A percentile compares a stretch with the other conserved stretches of the same genome.
Conservation (phyloP, 1,140 invertebrate species). For the Linepithema humile region DNA sequence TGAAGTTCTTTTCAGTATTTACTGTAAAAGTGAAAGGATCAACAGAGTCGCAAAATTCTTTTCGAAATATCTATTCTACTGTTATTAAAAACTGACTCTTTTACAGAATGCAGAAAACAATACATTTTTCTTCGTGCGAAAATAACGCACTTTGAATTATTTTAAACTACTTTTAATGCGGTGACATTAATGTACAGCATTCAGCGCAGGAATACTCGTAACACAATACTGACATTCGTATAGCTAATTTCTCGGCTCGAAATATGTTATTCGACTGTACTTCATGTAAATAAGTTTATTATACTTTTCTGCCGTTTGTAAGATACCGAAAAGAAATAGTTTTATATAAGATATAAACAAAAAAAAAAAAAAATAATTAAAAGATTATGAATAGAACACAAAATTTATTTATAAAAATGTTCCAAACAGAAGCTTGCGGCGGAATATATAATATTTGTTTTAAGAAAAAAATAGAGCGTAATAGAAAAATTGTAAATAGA, state of each 20-base stretch:
- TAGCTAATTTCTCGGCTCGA: neutral
- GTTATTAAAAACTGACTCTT: neutral
- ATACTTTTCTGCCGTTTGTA: slow-evolving; percentile 34
- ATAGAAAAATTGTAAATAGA: slow-evolving; percentile 2
- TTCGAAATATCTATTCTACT: neutral
- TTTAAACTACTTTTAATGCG: neutral
- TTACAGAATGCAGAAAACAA: neutral
- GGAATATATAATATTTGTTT: no score
- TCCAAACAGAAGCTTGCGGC: neutral
- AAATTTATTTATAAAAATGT: neutral
- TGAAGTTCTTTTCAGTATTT: neutral
- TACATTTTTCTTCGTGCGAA: neutral
- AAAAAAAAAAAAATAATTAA: neutral
- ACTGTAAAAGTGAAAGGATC: neutral
- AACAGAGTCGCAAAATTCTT: neutral
- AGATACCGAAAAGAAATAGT: slow-evolving; percentile 15
- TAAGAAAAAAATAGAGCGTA: neutral
- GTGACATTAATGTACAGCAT: neutral
- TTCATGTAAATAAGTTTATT: slow-evolving; percentile 13
- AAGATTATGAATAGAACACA: neutral
- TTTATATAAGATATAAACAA: neutral
- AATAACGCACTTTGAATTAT: neutral
- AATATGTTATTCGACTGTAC: slow-evolving; percentile 7
- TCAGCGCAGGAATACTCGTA: neutral
- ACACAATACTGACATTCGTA: neutral